A percentile compares a stretch with the other conserved stretches of the same genome.
Conservation (phyloP, 2,888 invertebrate genomes). For the Melinaea marsaeus region DNA sequence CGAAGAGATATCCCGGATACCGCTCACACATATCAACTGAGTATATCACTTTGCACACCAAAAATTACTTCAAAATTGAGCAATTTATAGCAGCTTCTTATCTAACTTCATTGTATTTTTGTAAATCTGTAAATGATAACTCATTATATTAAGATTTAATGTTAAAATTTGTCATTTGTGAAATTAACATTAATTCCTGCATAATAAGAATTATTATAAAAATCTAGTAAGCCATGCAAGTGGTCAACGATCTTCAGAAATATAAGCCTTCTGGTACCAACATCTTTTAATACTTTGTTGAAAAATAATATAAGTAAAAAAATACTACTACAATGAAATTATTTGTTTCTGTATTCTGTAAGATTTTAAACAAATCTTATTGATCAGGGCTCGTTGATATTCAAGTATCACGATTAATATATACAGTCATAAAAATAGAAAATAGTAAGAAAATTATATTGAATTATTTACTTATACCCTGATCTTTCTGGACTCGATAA, state of each 20-base stretch:
- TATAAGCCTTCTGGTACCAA: too few relatives aligned
- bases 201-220: neutral
- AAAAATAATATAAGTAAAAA: too few relatives aligned
- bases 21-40: conserved; percentile 60
- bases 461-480: neutral
- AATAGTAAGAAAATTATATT: neutral
- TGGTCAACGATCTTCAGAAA: neutral
- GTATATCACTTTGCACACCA: conserved; percentile 23
- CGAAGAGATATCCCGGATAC: conserved; percentile 67
- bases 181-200: neutral
- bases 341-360: too few relatives aligned
- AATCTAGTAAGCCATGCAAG: conserved; percentile 3
- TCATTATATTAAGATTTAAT: neutral
- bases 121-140: conserved; percentile 10
- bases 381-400: neutral
- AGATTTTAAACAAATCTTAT: too few relatives aligned
- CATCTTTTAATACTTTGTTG: too few relatives aligned
- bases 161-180: neutral
- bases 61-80: conserved; percentile 27
- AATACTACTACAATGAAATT: too few relatives aligned
- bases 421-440: neutral
- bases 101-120: conserved; percentile 17
- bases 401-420: neutral
- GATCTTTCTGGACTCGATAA: conserved; percentile 3
- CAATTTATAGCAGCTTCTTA: conserved; percentile 32